Conservation (phyloP, 1,140 invertebrate species). For the Oncopodura yosiiana region DNA sequence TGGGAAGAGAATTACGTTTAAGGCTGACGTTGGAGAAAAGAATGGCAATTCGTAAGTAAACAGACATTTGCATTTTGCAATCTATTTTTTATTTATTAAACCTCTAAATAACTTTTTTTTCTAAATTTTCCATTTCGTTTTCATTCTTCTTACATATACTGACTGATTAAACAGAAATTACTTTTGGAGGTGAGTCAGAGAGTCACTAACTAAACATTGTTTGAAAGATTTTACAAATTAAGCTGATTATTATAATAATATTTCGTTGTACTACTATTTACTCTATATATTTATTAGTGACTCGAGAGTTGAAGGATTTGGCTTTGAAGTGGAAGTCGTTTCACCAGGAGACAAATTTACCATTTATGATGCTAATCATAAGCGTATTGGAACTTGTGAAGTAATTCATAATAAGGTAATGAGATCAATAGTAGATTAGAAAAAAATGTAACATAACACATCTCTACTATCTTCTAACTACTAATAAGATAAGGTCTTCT, state of each 20-base stretch:
- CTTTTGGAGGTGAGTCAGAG: too few species aligned
- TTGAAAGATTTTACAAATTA: too few species aligned
- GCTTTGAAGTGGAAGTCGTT: slow-evolving; percentile 58
- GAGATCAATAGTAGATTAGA: too few species aligned
- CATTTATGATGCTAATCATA: slow-evolving; percentile 53
- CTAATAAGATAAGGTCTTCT: too few species aligned
- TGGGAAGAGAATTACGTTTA: slow-evolving; percentile 61
- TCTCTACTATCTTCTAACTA: too few species aligned
- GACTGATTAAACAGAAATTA: slow-evolving; percentile 43
- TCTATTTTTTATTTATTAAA: too few species aligned
- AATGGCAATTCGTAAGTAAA: slow-evolving; percentile 49
- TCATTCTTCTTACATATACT: background rate
- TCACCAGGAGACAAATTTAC: slow-evolving; percentile 60
- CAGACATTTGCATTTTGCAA: background rate
- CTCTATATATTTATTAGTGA: too few species aligned
- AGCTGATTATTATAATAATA: too few species aligned
- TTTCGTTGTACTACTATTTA: too few species aligned
- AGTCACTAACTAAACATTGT: too few species aligned
- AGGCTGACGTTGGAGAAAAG: slow-evolving; percentile 49
- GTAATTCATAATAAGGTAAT: slow-evolving; percentile 52
- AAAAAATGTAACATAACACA: too few species aligned
- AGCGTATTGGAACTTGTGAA: slow-evolving; percentile 53
- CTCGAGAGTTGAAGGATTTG: slow-evolving; percentile 58
- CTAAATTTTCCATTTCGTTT: background rate
- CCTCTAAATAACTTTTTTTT: too few species aligned